phyloP scores from a whole-genome alignment of 1,140 invertebrate genomes.

The Mya arenaria region DNA sequence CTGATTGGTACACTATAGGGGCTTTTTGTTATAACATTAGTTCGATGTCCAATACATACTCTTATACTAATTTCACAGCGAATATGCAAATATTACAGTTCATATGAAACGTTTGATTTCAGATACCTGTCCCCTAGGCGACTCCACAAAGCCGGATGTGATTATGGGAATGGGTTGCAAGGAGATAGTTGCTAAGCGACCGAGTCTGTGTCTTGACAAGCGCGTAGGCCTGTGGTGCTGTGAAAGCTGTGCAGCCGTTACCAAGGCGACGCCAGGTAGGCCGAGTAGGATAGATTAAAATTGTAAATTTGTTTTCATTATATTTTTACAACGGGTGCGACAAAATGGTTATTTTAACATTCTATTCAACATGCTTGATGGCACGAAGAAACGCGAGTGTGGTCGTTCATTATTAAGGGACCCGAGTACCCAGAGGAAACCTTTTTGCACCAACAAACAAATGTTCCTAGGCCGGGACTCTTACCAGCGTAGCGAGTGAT shows the following conservation, averaged over 20 bases:
- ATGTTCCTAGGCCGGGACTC: too few species aligned
- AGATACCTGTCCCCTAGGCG: slow-evolving; percentile 50
- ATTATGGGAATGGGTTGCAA: slow-evolving; percentile 19
- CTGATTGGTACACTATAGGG: not conserved
- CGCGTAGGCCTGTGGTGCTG: slow-evolving; percentile 39
- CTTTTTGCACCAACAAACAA: too few species aligned
- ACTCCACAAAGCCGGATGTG: slow-evolving; percentile 30
- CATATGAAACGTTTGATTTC: not conserved
- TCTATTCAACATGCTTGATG: too few species aligned
- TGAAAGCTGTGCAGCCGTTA: slow-evolving; percentile 15
- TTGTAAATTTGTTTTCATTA: too few species aligned
- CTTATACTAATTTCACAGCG: not conserved
- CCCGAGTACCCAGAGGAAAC: too few species aligned
- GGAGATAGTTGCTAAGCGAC: slow-evolving; percentile 7
- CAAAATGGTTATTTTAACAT: too few species aligned
- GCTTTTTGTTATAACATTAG: not conserved
- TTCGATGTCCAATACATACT: not conserved
- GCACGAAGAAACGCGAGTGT: too few species aligned
- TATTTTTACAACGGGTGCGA: too few species aligned
- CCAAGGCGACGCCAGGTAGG: slow-evolving; percentile 7
- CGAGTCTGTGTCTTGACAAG: slow-evolving; percentile 28
- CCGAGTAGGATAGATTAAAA: too few species aligned
- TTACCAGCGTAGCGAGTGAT: too few species aligned
- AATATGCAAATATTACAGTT: not conserved
- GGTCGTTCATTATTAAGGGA: too few species aligned